Conservation (phyloP, 2,113 vertebrate genomes). For the Rhineura floridana region DNA sequence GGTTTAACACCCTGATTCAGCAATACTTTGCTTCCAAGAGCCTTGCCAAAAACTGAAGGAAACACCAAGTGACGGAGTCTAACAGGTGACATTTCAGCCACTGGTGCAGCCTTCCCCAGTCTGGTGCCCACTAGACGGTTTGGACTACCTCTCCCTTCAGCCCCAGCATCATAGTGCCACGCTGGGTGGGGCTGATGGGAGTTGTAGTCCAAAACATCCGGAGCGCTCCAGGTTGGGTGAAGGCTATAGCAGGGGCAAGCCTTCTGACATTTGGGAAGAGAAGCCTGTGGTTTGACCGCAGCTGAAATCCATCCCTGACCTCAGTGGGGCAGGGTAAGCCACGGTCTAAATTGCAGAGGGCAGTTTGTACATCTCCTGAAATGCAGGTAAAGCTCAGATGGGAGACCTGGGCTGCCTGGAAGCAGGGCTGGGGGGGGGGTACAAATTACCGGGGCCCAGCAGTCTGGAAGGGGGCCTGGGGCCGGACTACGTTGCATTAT, state of each 20-base stretch:
- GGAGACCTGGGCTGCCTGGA: neutral
- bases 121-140: no score
- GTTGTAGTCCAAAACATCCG: no score
- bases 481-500: no score
- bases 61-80: no score
- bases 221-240: no score
- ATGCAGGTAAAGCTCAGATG: neutral
- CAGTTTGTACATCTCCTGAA: neutral
- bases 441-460: no score
- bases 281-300: neutral
- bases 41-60: neutral
- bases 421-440: no score
- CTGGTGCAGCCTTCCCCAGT: neutral
- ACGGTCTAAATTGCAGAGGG: neutral
- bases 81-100: neutral
- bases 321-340: neutral
- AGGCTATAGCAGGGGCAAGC: neutral
- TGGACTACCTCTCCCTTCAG: no score
- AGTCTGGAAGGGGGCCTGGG: no score
- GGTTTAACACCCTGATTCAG: neutral
- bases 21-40: neutral
- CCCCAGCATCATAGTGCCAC: no score
- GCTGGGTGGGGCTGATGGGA: no score
- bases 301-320: neutral
- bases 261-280: neutral